These are phyloP conservation scores for Drosophila pseudoananassae DNA, from an alignment of 1,140 invertebrate genomes.

Conservation along the genomic window DNA sequence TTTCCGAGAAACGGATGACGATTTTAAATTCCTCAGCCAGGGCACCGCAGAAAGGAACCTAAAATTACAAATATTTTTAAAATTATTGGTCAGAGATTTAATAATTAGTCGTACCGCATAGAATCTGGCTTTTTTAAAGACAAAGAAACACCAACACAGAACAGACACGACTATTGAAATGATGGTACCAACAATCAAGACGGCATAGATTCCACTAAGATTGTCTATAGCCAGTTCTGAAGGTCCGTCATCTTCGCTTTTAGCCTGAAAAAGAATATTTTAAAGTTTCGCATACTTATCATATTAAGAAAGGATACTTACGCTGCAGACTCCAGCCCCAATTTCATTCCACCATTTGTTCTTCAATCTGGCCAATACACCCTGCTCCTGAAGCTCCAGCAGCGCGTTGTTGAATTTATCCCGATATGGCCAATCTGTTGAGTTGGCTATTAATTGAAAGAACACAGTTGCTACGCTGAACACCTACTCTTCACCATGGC, in stretches of 20 bases:
- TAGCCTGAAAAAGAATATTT: constrained; percentile 32
- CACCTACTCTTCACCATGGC: constrained; percentile 91
- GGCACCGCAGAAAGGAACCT: constrained; percentile 89
- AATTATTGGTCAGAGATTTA: background rate
- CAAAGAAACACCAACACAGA: constrained; percentile 75
- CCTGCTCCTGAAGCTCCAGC: constrained; percentile 92
- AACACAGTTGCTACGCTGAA: too few species aligned
- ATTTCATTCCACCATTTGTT: constrained; percentile 97
- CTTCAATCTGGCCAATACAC: constrained; percentile 90
- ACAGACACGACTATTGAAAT: constrained; percentile 82
- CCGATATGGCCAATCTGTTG: constrained; percentile 89
- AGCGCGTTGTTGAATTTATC: constrained; percentile 91
- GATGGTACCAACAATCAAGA: constrained; percentile 86
- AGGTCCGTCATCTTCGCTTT: constrained; percentile 40
- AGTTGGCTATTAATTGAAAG: too few species aligned
- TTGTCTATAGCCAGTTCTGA: constrained; percentile 85
- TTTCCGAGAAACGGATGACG: constrained; percentile 84
- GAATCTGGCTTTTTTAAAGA: constrained; percentile 65
- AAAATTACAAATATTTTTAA: background rate
- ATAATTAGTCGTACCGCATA: constrained; percentile 53
- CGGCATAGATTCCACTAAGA: constrained; percentile 90
- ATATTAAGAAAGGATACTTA: constrained; percentile 68
- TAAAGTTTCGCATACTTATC: constrained; percentile 34
- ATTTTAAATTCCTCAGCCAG: constrained; percentile 90
- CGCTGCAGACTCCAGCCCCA: constrained; percentile 90